A percentile compares a stretch with the other conserved stretches of the same genome.
Conservation (phyloP, 30 jellyfish, hydroid and myxozoan genomes). For the Morbakka virulenta region DNA sequence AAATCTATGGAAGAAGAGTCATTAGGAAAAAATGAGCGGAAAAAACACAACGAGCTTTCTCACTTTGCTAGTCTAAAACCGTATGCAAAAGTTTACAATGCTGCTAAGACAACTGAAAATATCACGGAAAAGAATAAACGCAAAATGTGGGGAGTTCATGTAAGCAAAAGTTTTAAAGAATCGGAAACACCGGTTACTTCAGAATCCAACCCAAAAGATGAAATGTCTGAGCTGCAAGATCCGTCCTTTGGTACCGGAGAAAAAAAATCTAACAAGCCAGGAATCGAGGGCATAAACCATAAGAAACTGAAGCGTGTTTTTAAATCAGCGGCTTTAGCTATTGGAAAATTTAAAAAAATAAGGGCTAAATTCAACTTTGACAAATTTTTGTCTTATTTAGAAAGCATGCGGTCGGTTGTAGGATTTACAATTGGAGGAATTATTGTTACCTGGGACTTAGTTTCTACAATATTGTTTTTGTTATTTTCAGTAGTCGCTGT, state of each 20-base stretch:
- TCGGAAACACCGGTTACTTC: neutral
- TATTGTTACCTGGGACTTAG: conserved; percentile 38
- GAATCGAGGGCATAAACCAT: neutral
- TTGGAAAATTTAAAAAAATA: neutral
- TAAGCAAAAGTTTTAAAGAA: neutral
- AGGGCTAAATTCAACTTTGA: conserved; percentile 24
- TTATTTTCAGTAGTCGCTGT: conserved; percentile 32
- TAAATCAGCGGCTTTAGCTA: conserved; percentile 7
- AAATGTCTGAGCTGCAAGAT: neutral
- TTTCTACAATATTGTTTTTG: conserved; percentile 35
- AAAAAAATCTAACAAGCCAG: neutral
- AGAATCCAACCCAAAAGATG: neutral
- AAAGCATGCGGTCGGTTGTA: conserved; percentile 37
- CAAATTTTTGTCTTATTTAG: conserved; percentile 33
- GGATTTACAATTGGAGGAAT: conserved; percentile 35
- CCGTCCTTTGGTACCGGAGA: neutral
- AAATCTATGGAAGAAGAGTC: neutral
- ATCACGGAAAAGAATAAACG: neutral
- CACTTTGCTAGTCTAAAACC: neutral
- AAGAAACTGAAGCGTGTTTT: neutral
- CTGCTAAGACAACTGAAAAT: neutral
- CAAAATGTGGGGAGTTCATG: neutral
- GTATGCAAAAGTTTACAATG: too few relatives aligned
- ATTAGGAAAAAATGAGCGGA: neutral
- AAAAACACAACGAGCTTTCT: neutral